Conservation (phyloP, 1,140 invertebrate species). For the Cheumatopsyche charites region DNA sequence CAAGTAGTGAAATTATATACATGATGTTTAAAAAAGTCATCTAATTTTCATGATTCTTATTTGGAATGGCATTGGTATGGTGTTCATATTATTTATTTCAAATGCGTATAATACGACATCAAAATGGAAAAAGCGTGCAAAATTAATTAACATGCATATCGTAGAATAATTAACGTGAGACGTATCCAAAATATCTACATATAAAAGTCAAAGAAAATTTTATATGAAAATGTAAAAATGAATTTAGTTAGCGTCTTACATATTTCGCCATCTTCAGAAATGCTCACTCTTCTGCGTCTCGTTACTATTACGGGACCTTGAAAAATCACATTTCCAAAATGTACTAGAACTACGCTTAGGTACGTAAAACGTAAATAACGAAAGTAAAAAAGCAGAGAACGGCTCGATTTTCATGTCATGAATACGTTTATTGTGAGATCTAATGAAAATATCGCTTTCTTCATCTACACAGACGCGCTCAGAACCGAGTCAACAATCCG, state of each 20-base stretch:
- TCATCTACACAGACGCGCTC: too few relatives aligned
- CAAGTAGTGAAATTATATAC: too few relatives aligned
- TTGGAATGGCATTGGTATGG: too few relatives aligned
- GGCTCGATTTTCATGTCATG: neutral
- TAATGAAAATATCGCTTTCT: too few relatives aligned
- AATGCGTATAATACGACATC: neutral
- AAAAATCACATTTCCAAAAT: slow-evolving; percentile 36
- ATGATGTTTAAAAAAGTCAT: too few relatives aligned
- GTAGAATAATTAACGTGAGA: neutral
- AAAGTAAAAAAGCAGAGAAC: neutral
- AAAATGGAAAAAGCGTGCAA: slow-evolving; percentile 1
- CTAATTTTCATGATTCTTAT: too few relatives aligned
- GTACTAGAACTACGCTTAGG: neutral
- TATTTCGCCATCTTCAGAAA: slow-evolving; percentile 65
- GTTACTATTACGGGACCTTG: slow-evolving; percentile 60
- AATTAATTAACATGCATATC: neutral
- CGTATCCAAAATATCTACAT: slow-evolving; percentile 11
- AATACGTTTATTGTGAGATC: neutral
- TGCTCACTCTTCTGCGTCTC: slow-evolving; percentile 63
- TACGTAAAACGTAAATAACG: neutral
- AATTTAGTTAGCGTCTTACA: slow-evolving; percentile 56
- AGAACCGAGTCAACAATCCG: neutral
- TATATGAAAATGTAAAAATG: slow-evolving; percentile 28
- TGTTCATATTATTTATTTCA: too few relatives aligned
- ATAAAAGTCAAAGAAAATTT: slow-evolving; percentile 42